These are phyloP conservation scores for Nebria brevicollis DNA, from an alignment of 2,888 invertebrate genomes.

Conservation along the genomic window DNA sequence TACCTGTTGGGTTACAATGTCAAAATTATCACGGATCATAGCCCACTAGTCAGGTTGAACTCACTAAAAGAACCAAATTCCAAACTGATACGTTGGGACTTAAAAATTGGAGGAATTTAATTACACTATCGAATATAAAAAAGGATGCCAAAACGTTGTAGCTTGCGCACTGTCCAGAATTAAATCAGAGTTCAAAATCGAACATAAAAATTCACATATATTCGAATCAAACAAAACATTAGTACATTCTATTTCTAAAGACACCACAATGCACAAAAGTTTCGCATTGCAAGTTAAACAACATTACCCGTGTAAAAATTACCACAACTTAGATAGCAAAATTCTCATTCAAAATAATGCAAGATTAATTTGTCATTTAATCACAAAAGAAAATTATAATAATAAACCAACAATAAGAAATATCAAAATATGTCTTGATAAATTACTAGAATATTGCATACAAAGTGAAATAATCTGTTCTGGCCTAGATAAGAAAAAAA, in stretches of 20 bases:
- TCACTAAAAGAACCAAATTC: conserved; percentile 27
- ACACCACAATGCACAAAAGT: conserved; percentile 17
- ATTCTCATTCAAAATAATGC: too few species aligned
- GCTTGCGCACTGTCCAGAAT: not conserved
- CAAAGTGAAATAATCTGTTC: not conserved
- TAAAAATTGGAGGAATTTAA: conserved; percentile 53
- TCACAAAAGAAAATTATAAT: too few species aligned
- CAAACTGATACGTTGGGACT: conserved; percentile 53
- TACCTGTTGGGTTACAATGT: conserved; percentile 49
- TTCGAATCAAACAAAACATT: conserved; percentile 31
- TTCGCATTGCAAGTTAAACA: conserved; percentile 17
- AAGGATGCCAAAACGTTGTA: conserved; percentile 2
- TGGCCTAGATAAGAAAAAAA: not conserved
- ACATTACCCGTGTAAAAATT: conserved; percentile 9
- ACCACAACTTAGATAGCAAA: too few species aligned
- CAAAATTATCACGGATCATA: conserved; percentile 47
- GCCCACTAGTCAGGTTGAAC: conserved; percentile 42
- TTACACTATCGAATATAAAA: conserved; percentile 47
- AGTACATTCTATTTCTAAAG: conserved; percentile 27
- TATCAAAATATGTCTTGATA: conserved; percentile 5
- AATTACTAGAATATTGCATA: conserved; percentile 3
- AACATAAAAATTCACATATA: conserved; percentile 22
- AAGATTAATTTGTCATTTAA: too few species aligned
- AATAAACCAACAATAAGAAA: not conserved
- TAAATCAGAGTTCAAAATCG: conserved; percentile 25